Base-by-base conservation (phyloP, 1,140 invertebrate genomes). In the Acromyrmex echinatior region DNA sequence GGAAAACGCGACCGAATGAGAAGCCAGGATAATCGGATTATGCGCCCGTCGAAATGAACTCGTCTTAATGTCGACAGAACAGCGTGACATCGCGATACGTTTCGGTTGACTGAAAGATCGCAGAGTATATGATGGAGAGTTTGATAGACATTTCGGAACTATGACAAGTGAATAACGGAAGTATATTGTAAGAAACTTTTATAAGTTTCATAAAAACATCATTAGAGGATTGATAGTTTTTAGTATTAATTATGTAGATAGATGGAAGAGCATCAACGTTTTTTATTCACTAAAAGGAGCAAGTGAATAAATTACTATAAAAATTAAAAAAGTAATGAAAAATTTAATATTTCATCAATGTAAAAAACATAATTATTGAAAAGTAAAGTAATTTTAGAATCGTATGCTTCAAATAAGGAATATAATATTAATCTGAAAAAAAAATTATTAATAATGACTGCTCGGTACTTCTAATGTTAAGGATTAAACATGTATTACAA, bases 21-120 rank as follows among this genome's bases (percentile, higher is more conserved):
- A 84, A 71, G 35, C 39, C 70, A 58, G 70, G 39, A 62, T 84
- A 84, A 84, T 84, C 80, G 80, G 70, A 84, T 84, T 84, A 84
- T 82, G 80, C 80, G 80, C 80, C 56, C 80, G 56, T 76, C 70
- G 70, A 84, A 84, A 84, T 58, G 25, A 62, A 76, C 56, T 84
- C 73, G 80, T 68, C 18, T 76, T 76, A 76, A 76, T 84, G 80
- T 84, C 80, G 80, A 71, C 66, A 5, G 79, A 76, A 35, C 28
- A 21, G 80, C 70, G 80, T 84, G 80, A 35, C 80, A 76, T 84
- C 31, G 80, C 70, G 56, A 84, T 84, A 58, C 39, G 70, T 76
- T 76, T 62, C 70, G 80, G 70, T 84, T 84, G 70, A 84, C 70
- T 76, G 14, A 63, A 18, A 84, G 53, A 76, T 76, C 39, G 18